Conservation (phyloP, 2,113 vertebrate species). For the Trochalopteron elliotii region DNA sequence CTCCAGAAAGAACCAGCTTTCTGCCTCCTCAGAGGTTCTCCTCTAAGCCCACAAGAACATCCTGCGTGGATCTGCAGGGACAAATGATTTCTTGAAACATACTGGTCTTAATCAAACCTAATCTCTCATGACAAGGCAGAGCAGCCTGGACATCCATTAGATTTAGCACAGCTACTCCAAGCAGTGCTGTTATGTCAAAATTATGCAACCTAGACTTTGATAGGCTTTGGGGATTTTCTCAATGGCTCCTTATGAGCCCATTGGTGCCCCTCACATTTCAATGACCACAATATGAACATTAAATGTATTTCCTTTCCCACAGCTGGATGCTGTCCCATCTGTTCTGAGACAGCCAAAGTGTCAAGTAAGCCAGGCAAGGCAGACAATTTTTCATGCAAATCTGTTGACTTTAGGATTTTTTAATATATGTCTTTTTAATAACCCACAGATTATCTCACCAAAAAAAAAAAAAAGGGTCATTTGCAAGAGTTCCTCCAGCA, state of each 20-base stretch:
- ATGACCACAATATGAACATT: constrained; percentile 27
- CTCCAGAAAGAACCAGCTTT: not conserved
- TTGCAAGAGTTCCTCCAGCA: constrained; percentile 21
- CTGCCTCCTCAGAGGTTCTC: not conserved
- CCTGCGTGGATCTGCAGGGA: not conserved
- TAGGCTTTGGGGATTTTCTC: constrained; percentile 58
- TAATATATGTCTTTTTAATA: constrained; percentile 60
- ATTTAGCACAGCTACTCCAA: constrained; percentile 26
- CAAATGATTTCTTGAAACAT: constrained; percentile 3
- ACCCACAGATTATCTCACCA: constrained; percentile 43
- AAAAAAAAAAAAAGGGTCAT: not conserved
- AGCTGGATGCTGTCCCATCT: constrained; percentile 61
- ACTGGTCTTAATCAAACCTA: constrained; percentile 38
- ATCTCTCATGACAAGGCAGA: constrained; percentile 32
- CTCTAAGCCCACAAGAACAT: constrained; percentile 18
- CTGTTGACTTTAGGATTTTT: constrained; percentile 66
- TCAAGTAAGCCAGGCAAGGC: constrained; percentile 37
- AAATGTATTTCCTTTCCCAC: constrained; percentile 59
- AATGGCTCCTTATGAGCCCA: constrained; percentile 12
- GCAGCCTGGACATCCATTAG: not conserved
- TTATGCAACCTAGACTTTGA: constrained; percentile 28
- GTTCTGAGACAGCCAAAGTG: constrained; percentile 55
- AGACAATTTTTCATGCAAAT: constrained; percentile 64
- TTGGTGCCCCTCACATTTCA: constrained; percentile 43
- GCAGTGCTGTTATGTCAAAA: constrained; percentile 31